A percentile compares a stretch with the other conserved stretches of the same genome.
Evolutionary conservation across 92 coral and sea anemone species (phyloP).

Genomic region (Phenganax marumi): DNA sequence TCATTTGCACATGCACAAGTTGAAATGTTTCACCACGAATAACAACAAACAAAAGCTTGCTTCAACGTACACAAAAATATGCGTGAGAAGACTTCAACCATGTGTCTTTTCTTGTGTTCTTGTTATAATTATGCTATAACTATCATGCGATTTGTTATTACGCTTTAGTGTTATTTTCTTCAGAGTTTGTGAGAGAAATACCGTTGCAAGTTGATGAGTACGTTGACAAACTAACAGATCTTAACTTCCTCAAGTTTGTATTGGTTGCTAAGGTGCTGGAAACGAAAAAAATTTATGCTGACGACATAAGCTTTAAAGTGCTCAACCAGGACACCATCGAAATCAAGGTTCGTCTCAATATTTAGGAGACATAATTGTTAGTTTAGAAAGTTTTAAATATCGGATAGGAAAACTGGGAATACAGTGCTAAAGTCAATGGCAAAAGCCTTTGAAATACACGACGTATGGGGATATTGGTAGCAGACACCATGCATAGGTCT

Average conservation of each 20-base stretch:
- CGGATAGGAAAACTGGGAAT: not conserved
- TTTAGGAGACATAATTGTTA: no score
- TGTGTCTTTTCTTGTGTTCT: not conserved
- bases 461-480: no score
- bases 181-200: slow-evolving; percentile 3
- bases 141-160: slow-evolving; percentile 3
- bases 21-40: not conserved
- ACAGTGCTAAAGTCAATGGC: not conserved
- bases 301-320: slow-evolving; percentile 25
- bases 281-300: slow-evolving; percentile 28
- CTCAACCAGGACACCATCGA: slow-evolving; percentile 28
- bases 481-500: no score
- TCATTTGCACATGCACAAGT: no score
- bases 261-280: slow-evolving; percentile 34
- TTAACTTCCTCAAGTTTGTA: slow-evolving; percentile 31
- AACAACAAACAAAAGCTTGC: not conserved
- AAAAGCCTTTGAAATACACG: no score
- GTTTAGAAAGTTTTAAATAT: no score
- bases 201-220: slow-evolving; percentile 18
- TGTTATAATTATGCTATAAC: not conserved
- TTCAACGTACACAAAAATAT: not conserved
- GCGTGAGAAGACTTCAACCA: not conserved
- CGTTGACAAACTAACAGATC: slow-evolving; percentile 22
- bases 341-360: slow-evolving; percentile 11
- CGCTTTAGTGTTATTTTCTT: not conserved